Percentiles rank a stretch among this genome's conserved stretches.
Conservation (phyloP, 1,140 invertebrate genomes). For the Drosophila kikkawai region DNA sequence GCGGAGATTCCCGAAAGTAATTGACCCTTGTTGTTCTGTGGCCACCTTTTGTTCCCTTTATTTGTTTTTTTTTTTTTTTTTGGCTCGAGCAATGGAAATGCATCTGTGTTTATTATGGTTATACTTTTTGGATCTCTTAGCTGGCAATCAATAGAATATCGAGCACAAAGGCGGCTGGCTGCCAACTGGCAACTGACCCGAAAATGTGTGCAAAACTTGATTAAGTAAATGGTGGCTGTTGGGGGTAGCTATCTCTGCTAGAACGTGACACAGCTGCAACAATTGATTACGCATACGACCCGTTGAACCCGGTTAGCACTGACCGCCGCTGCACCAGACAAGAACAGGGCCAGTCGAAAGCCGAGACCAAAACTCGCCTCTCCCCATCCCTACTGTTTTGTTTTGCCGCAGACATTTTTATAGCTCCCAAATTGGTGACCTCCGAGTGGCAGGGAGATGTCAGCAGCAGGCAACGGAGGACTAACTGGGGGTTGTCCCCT, state of each 20-base stretch:
- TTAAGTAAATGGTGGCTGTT: constrained; percentile 73
- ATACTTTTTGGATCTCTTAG: constrained; percentile 28
- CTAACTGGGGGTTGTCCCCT: background rate
- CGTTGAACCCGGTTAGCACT: constrained; percentile 54
- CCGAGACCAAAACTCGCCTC: constrained; percentile 24
- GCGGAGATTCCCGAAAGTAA: constrained; percentile 35
- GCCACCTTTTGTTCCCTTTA: constrained; percentile 21
- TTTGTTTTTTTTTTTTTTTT: background rate
- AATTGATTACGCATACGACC: constrained; percentile 80
- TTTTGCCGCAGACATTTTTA: constrained; percentile 76
- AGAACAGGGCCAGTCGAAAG: constrained; percentile 10
- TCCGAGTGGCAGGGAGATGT: constrained; percentile 37
- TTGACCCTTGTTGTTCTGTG: constrained; percentile 37
- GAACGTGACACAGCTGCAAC: constrained; percentile 67
- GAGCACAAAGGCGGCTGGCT: constrained; percentile 60
- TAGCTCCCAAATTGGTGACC: constrained; percentile 59
- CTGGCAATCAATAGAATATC: constrained; percentile 59
- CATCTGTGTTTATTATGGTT: constrained; percentile 41
- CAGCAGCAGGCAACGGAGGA: constrained; percentile 47
- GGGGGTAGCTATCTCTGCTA: constrained; percentile 30
- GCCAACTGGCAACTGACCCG: constrained; percentile 77
- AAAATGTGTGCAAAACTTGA: constrained; percentile 76
- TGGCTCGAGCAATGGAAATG: constrained; percentile 19
- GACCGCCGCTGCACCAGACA: constrained; percentile 52
- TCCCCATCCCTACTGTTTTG: constrained; percentile 22